Evolutionary conservation across 2,797 vertebrate species (phyloP).

Genomic region (Urosaurus nigricauda): DNA sequence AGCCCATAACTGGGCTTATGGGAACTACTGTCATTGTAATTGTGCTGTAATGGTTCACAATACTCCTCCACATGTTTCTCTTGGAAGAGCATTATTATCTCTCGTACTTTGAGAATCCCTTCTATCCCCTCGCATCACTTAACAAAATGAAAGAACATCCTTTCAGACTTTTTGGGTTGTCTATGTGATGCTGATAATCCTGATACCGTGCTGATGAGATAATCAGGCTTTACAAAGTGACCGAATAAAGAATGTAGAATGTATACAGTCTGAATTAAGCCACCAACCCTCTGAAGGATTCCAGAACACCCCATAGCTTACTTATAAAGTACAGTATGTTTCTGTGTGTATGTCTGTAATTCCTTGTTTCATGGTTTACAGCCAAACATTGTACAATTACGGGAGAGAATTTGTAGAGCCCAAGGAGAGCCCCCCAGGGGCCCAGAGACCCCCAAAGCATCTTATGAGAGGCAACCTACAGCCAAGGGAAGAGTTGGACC

Average conservation of each 20-base stretch:
- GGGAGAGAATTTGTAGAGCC: constrained; percentile 88
- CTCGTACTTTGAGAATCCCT: neutral
- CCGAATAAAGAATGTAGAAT: neutral
- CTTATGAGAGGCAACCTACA: constrained; percentile 58
- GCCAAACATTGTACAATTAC: constrained; percentile 86
- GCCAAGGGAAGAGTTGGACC: constrained; percentile 72
- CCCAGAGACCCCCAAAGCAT: constrained; percentile 64
- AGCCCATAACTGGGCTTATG: neutral
- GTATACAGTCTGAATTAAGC: neutral
- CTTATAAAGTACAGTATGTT: neutral
- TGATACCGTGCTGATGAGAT: neutral
- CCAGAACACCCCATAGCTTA: neutral
- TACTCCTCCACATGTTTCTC: neutral
- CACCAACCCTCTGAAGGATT: neutral
- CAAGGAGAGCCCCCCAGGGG: constrained; percentile 80
- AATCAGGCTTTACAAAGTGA: neutral
- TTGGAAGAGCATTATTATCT: neutral
- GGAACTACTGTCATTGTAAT: neutral
- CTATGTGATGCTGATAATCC: neutral
- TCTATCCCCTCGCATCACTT: neutral
- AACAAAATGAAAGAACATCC: neutral
- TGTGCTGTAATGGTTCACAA: neutral
- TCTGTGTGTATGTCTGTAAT: neutral
- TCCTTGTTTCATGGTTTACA: constrained; percentile 67
- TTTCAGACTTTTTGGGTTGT: neutral